A percentile compares a stretch with the other conserved stretches of the same genome.
These are phyloP conservation scores for Potorous gilbertii DNA, from an alignment of 2,797 vertebrate species.

Conservation along the genomic window DNA sequence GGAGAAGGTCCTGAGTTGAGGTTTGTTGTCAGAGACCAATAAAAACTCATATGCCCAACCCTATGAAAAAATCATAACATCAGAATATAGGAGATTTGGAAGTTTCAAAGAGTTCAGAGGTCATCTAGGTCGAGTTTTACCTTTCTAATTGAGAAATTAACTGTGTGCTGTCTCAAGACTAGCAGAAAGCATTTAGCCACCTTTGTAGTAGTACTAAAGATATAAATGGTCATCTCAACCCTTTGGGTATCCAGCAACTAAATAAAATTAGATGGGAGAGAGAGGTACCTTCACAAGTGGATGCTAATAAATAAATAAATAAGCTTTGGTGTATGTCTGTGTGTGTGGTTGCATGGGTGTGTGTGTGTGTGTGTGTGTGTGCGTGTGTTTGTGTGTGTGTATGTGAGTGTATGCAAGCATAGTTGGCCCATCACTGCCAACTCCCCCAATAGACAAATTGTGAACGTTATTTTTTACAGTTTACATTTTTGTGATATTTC, in stretches of 20 bases:
- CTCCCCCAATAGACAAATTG: neutral
- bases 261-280: neutral
- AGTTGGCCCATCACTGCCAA: neutral
- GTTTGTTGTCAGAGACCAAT: neutral
- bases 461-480: neutral
- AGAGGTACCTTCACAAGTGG: neutral
- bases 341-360: too few species aligned
- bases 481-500: neutral
- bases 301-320: neutral
- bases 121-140: neutral
- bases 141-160: neutral
- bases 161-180: neutral
- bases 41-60: neutral
- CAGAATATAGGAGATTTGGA: neutral
- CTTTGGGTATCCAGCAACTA: neutral
- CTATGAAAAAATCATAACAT: neutral
- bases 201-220: neutral
- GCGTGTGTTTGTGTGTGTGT: too few species aligned
- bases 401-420: too few species aligned
- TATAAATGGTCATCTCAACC: neutral
- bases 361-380: neutral
- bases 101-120: neutral
- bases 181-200: neutral
- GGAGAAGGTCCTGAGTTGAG: neutral
- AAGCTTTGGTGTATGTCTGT: too few species aligned